Percentiles rank a stretch among this genome's conserved stretches.
Conservation (phyloP, 1,140 invertebrate species). For the Cydia splendana region DNA sequence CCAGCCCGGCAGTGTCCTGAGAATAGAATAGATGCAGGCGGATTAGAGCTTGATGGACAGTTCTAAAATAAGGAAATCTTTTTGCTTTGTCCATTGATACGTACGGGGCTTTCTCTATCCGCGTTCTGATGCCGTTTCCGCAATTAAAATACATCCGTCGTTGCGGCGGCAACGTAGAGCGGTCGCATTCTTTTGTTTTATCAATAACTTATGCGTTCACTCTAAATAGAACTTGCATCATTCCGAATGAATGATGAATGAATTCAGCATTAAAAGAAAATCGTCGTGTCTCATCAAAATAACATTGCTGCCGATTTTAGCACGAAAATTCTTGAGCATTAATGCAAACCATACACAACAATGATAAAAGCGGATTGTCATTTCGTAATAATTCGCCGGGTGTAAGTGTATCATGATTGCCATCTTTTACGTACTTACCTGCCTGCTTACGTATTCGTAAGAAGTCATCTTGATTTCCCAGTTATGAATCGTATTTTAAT, state of each 20-base stretch:
- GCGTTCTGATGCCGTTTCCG: slow-evolving; percentile 24
- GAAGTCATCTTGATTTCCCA: not conserved
- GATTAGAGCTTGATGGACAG: slow-evolving; percentile 39
- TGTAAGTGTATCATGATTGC: slow-evolving; percentile 30
- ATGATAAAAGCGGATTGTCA: not conserved
- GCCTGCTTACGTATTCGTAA: slow-evolving; percentile 21
- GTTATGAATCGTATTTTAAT: slow-evolving; percentile 31
- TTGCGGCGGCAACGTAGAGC: slow-evolving; percentile 8
- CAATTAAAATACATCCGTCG: slow-evolving; percentile 23
- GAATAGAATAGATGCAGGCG: slow-evolving; percentile 15
- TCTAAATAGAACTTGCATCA: not conserved
- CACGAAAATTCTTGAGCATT: not conserved
- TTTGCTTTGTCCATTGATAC: slow-evolving; percentile 35
- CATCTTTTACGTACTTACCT: slow-evolving; percentile 18
- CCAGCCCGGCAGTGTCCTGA: not conserved
- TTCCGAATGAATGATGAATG: not conserved
- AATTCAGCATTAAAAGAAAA: not conserved
- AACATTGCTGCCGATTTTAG: not conserved
- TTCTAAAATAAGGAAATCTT: slow-evolving; percentile 42
- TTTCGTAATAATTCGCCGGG: slow-evolving; percentile 9
- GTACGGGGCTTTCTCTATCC: slow-evolving; percentile 26
- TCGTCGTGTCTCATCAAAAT: not conserved
- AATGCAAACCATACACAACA: not conserved
- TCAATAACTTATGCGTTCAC: not conserved
- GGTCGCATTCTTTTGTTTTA: slow-evolving; percentile 11